These are phyloP conservation scores for Glyptemys insculpta DNA, from an alignment of 2,797 vertebrate genomes.

Conservation along the genomic window DNA sequence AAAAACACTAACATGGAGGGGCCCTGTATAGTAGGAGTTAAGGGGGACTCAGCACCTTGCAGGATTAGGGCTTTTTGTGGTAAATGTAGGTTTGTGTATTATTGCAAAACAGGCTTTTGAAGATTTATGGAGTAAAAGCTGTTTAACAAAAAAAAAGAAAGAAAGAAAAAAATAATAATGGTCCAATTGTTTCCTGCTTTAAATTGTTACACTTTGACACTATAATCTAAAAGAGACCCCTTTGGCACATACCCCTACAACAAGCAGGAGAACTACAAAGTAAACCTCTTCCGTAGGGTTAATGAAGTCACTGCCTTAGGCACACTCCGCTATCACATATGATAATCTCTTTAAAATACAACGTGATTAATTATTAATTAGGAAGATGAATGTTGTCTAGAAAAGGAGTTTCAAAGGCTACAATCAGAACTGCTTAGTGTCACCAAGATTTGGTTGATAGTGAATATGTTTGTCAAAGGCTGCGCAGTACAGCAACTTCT, in stretches of 20 bases:
- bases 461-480: slow-evolving; percentile 64
- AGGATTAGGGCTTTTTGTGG: slow-evolving; percentile 40
- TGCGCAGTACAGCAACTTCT: slow-evolving; percentile 42
- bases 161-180: slow-evolving; percentile 55
- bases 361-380: slow-evolving; percentile 82
- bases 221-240: slow-evolving; percentile 74
- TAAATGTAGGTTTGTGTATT: slow-evolving; percentile 53
- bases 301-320: slow-evolving; percentile 79
- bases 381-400: slow-evolving; percentile 78
- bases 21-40: rapidly evolving
- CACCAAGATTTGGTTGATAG: slow-evolving; percentile 61
- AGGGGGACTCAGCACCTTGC: background rate
- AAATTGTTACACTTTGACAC: slow-evolving; percentile 79
- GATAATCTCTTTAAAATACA: slow-evolving; percentile 80
- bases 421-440: slow-evolving; percentile 49
- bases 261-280: slow-evolving; percentile 71
- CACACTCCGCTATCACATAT: slow-evolving; percentile 77
- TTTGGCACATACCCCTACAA: slow-evolving; percentile 63
- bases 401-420: slow-evolving; percentile 73
- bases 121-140: slow-evolving; percentile 74
- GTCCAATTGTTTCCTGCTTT: slow-evolving; percentile 71
- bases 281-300: slow-evolving; percentile 69
- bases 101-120: slow-evolving; percentile 47
- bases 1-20: background rate
- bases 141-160: slow-evolving; percentile 20